Evolutionary conservation across 2,113 vertebrate genomes (phyloP), one percentile per base, ranked within the genome.

Genomic region (Pycnonotus jocosus): DNA sequence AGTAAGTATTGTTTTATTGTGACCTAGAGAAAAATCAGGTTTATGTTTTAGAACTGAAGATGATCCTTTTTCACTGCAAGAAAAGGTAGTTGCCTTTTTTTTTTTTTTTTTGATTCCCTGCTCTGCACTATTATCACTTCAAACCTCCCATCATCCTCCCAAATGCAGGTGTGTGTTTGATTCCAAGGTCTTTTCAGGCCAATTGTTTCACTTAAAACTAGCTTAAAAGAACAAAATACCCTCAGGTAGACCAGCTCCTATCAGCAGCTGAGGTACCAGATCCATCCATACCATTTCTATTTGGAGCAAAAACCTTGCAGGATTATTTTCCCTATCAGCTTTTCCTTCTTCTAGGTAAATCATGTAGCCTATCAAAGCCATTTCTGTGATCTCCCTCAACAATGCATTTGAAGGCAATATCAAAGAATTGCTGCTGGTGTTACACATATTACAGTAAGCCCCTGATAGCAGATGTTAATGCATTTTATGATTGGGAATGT

Each of bases 381-480:
- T 97, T 92, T 85, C 93, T 83, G 70, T 86, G 96, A 95, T 96
- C 94, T 93, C 85, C 68, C 62, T 83, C 88, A 86, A 90, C 91
- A 96, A 92, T 66, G 31, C 57, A 95, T 97, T 96, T 90, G 88
- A 96, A 97, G 88, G 91, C 9, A 3, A 53, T 96, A 96, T 96
- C 96, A 97, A 97, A 97, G 90, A 83, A 80, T 88, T 69, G 93
- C 80, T 92, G 91, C 90, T 96, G 93, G 80, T 82, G 85, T 97
- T 96, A 92, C 71, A 79, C 81, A 33, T 73, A 94, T 95, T 96
- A 95, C 85, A 93, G 90, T 88, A 96, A 98, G 90, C 82, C 81
- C 93, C 95, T 60, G 95, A 98, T 94, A 96, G 95, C 68, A 73
- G 93, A 92, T 89, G 91, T 89, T 96, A 97, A 95, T 96, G 94